Conservation (phyloP, 2,888 invertebrate species). For the Ophioninae sp. region DNA sequence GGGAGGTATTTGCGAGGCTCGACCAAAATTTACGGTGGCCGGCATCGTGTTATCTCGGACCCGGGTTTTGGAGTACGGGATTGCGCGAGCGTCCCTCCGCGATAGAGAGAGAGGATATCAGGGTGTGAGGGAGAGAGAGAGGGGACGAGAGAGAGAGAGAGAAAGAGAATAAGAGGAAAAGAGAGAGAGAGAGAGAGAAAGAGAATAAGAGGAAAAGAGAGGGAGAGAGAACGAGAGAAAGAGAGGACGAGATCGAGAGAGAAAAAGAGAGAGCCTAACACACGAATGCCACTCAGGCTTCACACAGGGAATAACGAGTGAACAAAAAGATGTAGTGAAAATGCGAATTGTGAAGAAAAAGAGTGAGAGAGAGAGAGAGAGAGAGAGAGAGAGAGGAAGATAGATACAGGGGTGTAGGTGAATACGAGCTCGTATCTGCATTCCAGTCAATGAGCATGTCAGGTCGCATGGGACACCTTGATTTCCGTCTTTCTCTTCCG, state of each 20-base stretch:
- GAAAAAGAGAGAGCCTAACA: slow-evolving; percentile 33
- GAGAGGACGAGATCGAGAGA: slow-evolving; percentile 14
- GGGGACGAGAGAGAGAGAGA: slow-evolving; percentile 28
- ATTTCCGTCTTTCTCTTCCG: slow-evolving; percentile 13
- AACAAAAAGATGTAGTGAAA: slow-evolving; percentile 57
- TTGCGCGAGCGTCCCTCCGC: slow-evolving; percentile 26
- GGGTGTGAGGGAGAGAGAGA: slow-evolving; percentile 30
- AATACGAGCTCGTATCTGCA: slow-evolving; percentile 70
- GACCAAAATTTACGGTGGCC: slow-evolving; percentile 62
- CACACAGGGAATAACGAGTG: slow-evolving; percentile 44
- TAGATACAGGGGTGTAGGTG: slow-evolving; percentile 50
- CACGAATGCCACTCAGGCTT: slow-evolving; percentile 61
- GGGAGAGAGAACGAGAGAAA: not conserved
- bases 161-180: slow-evolving; percentile 21
- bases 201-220: not conserved
- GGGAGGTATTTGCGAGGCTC: slow-evolving; percentile 61
- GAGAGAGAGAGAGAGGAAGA: slow-evolving; percentile 55
- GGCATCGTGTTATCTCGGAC: slow-evolving; percentile 60
- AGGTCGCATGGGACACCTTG: slow-evolving; percentile 59
- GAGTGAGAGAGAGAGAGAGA: slow-evolving; percentile 41
- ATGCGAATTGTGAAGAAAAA: slow-evolving; percentile 41
- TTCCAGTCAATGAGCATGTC: slow-evolving; percentile 75
- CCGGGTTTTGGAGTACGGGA: slow-evolving; percentile 47
- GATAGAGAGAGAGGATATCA: slow-evolving; percentile 43
- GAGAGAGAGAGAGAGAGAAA: slow-evolving; percentile 33